Percentiles rank a stretch among this genome's conserved stretches.
phyloP scores from a whole-genome alignment of 2,797 vertebrate species.

The Onychomys arenicola region DNA sequence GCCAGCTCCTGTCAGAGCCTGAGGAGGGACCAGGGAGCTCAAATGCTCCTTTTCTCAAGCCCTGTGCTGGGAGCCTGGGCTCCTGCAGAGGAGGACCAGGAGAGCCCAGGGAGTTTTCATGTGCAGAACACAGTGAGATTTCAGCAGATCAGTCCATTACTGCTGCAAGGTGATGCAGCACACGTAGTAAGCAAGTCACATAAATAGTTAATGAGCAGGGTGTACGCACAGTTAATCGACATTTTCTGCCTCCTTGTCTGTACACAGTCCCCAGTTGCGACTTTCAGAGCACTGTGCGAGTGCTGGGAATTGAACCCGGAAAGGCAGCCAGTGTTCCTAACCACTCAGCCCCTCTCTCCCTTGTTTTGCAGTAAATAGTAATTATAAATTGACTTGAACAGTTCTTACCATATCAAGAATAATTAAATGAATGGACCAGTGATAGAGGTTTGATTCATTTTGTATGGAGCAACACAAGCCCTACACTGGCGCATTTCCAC shows the following conservation, averaged over 20 bases:
- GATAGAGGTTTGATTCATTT: conserved; percentile 1
- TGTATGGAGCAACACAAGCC: not conserved
- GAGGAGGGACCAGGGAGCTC: not conserved
- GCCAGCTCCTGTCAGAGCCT: not conserved
- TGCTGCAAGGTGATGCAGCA: not conserved
- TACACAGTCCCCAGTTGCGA: not conserved
- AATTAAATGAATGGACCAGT: not conserved
- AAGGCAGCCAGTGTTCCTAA: not conserved
- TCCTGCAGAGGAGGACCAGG: not conserved
- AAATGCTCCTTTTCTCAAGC: not conserved
- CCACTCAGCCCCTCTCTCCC: not conserved
- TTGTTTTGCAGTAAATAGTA: conserved; percentile 60
- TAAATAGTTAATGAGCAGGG: conserved; percentile 35
- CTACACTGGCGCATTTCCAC: not conserved
- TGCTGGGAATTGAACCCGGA: not conserved
- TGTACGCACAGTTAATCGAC: not conserved
- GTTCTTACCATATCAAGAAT: not conserved
- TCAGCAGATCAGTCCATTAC: conserved; percentile 55
- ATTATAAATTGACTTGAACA: conserved; percentile 2
- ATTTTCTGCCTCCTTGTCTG: not conserved
- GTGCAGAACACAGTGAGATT: not conserved
- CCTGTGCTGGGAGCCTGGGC: not conserved
- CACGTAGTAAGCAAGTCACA: not conserved
- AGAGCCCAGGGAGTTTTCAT: conserved; percentile 13
- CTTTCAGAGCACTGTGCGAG: not conserved